Base-by-base conservation (phyloP, 2,888 invertebrate species). In the Perizoma flavofasciatum region DNA sequence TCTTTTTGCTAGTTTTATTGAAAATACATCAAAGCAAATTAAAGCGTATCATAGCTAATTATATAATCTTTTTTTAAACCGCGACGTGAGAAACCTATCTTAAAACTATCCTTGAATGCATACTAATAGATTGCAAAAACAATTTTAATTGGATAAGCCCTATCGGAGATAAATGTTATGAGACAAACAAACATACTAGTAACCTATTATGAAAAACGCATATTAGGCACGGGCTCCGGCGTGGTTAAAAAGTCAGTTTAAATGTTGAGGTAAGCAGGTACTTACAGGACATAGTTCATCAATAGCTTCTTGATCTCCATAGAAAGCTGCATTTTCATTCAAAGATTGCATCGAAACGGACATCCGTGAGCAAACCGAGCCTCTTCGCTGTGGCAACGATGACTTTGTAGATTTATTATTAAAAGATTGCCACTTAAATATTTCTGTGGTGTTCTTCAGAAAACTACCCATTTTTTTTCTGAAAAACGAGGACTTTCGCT, bases 391-490 rank as follows among this genome's bases (percentile, higher is more conserved):
- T 41, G 82, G 67, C 0, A 68, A 58, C 58, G 63, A 62, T 39
- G 80, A 76, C 35, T 32, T 46, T 4, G 52, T 11, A 6, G 78
- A 73, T 65, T 82, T 85, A 40, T 47, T 59, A 0, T 52, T 68
- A 66, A 51, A 59, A 59, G 89, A 82, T 49, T 88, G 86, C 22
- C 79, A 80, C 65, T 83, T 86, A 55, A 92, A 92, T 61, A 89
- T 83, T 70, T 90, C 89, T 0, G 89, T 85, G 0, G 92, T 91
- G 61, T 92, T 92, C 60, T 82, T 88, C 7, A 91, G 72, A 66
- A 92, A 90, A 69, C 85, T 91, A 37, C 90, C 89, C 86, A 91
- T 83, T 71, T 86, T 91, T 64, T 91, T 91, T 52, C 82, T 79
- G 60, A 91, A 92, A 71, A 91, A 91, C 4, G 92, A 91, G 0